Evolutionary conservation across 2,113 vertebrate species (phyloP).

Genomic region (Motacilla alba): DNA sequence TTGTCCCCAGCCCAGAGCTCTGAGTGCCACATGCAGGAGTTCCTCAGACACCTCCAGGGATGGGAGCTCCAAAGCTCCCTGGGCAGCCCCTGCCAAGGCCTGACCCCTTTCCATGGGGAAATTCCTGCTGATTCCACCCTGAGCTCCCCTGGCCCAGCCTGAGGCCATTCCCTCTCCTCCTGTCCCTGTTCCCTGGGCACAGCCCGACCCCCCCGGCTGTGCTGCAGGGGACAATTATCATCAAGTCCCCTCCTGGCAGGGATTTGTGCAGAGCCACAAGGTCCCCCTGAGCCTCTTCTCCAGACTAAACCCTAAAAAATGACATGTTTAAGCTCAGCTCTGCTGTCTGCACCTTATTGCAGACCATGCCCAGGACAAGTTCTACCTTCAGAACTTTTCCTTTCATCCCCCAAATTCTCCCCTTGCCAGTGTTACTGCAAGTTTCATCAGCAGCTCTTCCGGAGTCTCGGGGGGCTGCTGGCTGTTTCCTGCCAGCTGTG

Average conservation of each 20-base stretch:
- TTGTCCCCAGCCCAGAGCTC: background rate
- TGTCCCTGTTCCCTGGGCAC: background rate
- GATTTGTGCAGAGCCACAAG: background rate
- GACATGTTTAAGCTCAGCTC: accelerated
- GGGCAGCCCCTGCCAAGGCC: background rate
- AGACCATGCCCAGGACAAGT: background rate
- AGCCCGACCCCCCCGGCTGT: background rate
- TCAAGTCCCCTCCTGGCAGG: background rate
- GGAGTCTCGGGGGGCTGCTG: background rate
- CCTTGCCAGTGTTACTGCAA: background rate
- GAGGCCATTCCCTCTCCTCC: background rate
- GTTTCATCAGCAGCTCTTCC: conserved; percentile 69
- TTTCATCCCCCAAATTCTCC: background rate
- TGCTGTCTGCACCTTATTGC: background rate
- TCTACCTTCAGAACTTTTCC: background rate
- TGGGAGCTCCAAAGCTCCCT: background rate
- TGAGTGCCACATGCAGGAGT: background rate
- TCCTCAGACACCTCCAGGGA: background rate
- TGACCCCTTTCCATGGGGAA: background rate
- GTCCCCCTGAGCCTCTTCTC: background rate
- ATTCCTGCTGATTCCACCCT: accelerated
- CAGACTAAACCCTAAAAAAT: background rate
- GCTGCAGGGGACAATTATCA: too few relatives aligned
- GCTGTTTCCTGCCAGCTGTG: conserved; percentile 5
- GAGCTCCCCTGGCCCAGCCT: background rate